Conservation (phyloP, 2,888 invertebrate species). For the Tuberolachnus salignus region DNA sequence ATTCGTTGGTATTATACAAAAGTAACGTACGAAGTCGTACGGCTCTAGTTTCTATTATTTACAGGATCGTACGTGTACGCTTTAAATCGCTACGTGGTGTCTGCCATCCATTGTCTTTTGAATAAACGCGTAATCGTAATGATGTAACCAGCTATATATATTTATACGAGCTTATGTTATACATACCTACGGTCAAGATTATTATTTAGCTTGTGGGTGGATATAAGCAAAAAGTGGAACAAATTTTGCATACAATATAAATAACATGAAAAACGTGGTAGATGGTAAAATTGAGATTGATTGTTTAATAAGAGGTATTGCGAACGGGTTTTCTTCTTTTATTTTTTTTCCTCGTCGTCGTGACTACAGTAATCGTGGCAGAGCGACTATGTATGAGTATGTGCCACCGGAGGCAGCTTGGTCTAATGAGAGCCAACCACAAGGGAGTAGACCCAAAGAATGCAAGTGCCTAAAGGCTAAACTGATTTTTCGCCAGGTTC, state of each 20-base stretch:
- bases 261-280: constrained; percentile 41
- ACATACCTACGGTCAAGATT: constrained; percentile 21
- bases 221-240: constrained; percentile 18
- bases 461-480: constrained; percentile 51
- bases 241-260: constrained; percentile 49
- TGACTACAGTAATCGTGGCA: constrained; percentile 43
- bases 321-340: constrained; percentile 36
- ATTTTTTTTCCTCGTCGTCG: constrained; percentile 31
- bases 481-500: constrained; percentile 49
- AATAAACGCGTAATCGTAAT: background rate
- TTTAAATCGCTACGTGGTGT: background rate
- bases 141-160: background rate
- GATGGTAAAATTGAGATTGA: constrained; percentile 53
- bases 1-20: no score
- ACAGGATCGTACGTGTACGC: background rate
- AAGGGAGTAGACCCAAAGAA: constrained; percentile 43
- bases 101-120: background rate
- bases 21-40: no score
- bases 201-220: constrained; percentile 34
- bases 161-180: background rate
- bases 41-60: background rate
- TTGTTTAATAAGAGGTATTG: constrained; percentile 40
- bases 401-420: constrained; percentile 48
- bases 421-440: constrained; percentile 42
- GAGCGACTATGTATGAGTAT: constrained; percentile 32